phyloP scores from a whole-genome alignment of 2,113 vertebrate species.

The Chaetops frenatus region DNA sequence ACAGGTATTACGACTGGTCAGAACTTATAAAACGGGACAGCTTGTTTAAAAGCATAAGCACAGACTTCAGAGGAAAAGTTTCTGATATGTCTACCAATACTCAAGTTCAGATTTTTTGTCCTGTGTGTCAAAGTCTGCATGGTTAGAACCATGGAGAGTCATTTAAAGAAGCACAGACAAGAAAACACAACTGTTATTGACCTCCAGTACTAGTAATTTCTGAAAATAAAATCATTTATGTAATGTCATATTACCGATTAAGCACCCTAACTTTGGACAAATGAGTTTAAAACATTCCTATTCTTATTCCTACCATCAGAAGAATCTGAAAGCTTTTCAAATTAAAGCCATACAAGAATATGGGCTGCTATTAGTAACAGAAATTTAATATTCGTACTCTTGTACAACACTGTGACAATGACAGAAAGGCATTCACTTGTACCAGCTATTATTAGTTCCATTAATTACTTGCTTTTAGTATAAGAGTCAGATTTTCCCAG shows the following conservation, averaged over 20 bases:
- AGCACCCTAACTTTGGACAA: neutral
- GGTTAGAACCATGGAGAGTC: neutral
- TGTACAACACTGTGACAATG: neutral
- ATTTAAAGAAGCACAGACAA: neutral
- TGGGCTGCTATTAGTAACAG: neutral
- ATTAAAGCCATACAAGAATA: neutral
- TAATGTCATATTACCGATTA: neutral
- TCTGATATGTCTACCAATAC: neutral
- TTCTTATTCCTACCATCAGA: neutral
- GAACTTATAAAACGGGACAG: neutral
- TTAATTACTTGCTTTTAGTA: neutral
- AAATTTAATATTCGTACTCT: neutral
- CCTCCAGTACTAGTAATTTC: neutral
- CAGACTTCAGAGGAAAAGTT: neutral
- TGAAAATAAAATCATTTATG: neutral
- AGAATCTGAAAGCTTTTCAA: neutral
- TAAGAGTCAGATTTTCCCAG: neutral
- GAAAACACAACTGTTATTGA: neutral
- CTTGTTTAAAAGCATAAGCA: neutral
- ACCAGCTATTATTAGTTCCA: neutral
- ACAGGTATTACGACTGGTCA: neutral
- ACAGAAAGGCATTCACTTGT: neutral
- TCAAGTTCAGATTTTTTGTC: neutral
- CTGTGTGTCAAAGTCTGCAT: neutral
- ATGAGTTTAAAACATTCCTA: neutral